Base-by-base conservation (phyloP, 2,113 vertebrate genomes). In the Mormyrus iriodes region DNA sequence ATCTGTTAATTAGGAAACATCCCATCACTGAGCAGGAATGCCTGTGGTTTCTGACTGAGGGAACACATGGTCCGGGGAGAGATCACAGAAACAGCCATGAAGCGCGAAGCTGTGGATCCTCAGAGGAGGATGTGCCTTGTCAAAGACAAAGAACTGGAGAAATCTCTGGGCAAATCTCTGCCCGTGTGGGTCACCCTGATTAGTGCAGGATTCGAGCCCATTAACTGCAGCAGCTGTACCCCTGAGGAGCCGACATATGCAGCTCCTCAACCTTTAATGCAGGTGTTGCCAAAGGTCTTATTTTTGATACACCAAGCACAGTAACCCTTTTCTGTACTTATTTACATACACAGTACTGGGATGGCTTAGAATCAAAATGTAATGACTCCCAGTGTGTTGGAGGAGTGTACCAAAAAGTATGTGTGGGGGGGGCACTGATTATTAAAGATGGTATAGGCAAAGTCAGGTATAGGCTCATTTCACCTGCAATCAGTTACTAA, bases 1-100 rank as follows among this genome's bases (percentile, higher is more conserved):
- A 52, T 86, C 27, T 51, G 84, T 24, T 86, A 86, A 86, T 52
- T 86, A 52, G 84, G 84, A 48, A 85, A 49, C 83, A 86, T 52
- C 84, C 53, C 49, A 52, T 86, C 27, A 52, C 84, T 17, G 49
- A 52, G 84, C 42, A 46, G 24, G 24, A 31, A 86, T 49, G 49
- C 44, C 46, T n/a, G 84, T 2, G 73, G 73, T 79, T 42, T 79
- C 15, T 79, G 35, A 79, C 82, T 46, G 17, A 84, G 82, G 24
- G 42, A 84, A 84, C 42, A 46, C 39, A 84, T 10, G 39, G 82
- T 48, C 82, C 24, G 0, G 44, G 82, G 24, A 48, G 39, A 82
- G 76, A 44, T 82, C 19, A 24, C 7, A 42, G 39, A n/a, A 10
- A n/a, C 44, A 10, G 44, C 73, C 73, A 79, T 15, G 0, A 4